Base-by-base conservation (phyloP, 2,113 vertebrate species). In the Rhizomys pruinosus region DNA sequence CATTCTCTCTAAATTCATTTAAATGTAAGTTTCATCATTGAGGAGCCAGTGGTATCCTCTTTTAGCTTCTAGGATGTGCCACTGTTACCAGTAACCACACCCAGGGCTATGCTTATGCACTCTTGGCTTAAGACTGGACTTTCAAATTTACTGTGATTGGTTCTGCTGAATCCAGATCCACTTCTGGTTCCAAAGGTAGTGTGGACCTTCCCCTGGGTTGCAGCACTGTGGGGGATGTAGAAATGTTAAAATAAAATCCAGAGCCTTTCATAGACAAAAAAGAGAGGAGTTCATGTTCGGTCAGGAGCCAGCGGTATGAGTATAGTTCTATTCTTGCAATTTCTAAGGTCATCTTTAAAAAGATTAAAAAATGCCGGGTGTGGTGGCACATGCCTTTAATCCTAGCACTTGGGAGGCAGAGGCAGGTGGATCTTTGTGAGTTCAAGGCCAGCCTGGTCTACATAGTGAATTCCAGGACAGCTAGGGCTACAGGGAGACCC, bases 311-410 rank as follows among this genome's bases (percentile, higher is more conserved):
- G 2, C 5, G 12, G 5, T 37, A 10, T 59, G 22, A 69, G 59
- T 74, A 42, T 20, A 84, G n/a, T 88, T 44, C 77, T 42, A 79
- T 66, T 84, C 59, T 47, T 61, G 10, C 13, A 34, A 5, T 59
- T 74, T 92, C 77, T 87, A 79, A 89, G 72, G 89, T 86, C 63
- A 23, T 64, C 22, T n/a, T n/a, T n/a, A n/a, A n/a, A n/a, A n/a
- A n/a, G n/a, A n/a, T n/a, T n/a, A n/a, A n/a, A n/a, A n/a, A n/a
- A n/a, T n/a, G 47, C 47, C 47, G 11, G 47, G 11, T 11, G 11
- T 52, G 47, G 47, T 52, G 47, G 47, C 47, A 11, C 47, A 52
- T 11, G 47, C 47, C 47, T 52, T 6, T 52, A 7, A 11, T 52
- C 47, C 47, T 11, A 52, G 47, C 47, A 52, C 47, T 52, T 52